phyloP scores from a whole-genome alignment of 2,113 vertebrate genomes.

The Colinus virginianus region DNA sequence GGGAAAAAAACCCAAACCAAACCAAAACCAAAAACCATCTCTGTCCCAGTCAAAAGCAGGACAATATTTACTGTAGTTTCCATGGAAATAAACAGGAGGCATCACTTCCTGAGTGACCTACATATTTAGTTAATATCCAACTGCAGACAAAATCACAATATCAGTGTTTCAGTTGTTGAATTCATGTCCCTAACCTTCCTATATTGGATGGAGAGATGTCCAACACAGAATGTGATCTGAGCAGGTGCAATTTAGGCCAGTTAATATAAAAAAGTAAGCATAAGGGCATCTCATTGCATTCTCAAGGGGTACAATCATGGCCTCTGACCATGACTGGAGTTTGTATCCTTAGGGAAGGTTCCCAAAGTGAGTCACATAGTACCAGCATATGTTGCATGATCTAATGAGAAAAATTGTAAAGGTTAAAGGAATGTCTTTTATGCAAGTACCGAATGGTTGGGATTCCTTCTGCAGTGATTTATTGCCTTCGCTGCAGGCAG shows the following conservation, averaged over 20 bases:
- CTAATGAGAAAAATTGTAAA: not conserved
- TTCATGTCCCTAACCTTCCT: not conserved
- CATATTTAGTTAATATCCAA: not conserved
- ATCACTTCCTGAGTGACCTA: no score
- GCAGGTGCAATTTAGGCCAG: not conserved
- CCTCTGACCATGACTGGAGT: not conserved
- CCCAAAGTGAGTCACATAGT: not conserved
- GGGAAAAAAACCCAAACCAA: no score
- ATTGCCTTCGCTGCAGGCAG: not conserved
- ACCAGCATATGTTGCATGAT: not conserved
- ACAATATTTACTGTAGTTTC: no score
- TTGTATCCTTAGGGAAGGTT: not conserved
- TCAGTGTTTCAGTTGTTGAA: not conserved
- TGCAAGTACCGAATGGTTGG: not conserved
- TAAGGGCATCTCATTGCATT: rapidly evolving
- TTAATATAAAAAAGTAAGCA: not conserved
- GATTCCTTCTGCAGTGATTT: not conserved
- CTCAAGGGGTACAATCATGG: not conserved
- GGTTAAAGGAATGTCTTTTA: not conserved
- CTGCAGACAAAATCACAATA: not conserved
- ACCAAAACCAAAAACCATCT: no score
- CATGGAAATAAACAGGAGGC: no score
- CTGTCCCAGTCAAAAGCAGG: no score
- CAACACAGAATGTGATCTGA: not conserved
- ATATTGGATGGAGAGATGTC: rapidly evolving